Base-by-base conservation (phyloP, 2,797 vertebrate species). In the Florisuga fusca region DNA sequence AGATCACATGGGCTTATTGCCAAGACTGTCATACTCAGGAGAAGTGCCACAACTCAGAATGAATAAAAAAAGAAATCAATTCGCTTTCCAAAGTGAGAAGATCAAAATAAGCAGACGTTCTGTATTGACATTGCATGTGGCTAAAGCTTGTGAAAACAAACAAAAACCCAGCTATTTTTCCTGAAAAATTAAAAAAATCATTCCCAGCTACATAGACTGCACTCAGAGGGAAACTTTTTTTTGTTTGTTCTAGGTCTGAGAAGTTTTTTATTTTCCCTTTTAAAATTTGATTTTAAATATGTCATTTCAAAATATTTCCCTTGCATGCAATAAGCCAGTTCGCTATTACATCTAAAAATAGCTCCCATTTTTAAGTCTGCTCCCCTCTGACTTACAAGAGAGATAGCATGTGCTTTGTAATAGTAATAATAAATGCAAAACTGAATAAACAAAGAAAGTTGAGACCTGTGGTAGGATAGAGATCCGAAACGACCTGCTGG, bases 401-500 rank as follows among this genome's bases (percentile, higher is more conserved):
- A 41, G 38, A 86, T 13, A 81, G 7, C 9, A 64, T 33, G 16
- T 84, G 45, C 15, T 69, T 73, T 46, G 53, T 7, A 80, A 31
- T 2, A 82, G 31, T 7, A 76, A 89, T 73, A 93, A 76, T 17
- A 90, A 91, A 88, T 20, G 20, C 2, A 17, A 5, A 86, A 58
- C 48, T 51, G 85, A 94, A 93, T 83, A 96, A 93, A 94, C 15
- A 94, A 76, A 82, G 63, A 45, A 51, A 3, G 51, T 10, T 59
- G 89, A 58, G 85, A 99, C 99, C 99, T 99, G 99, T 64, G 99
- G 99, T 84, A 99, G 98, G 95, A 99, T 98, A 89, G 99, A 99
- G 94, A 99, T 97, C 41, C 99, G 98, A 97, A 99, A 99, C 5
- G 99, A 99, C 84, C 98, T 98, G 97, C 98, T 99, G 93, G 98